A percentile compares a stretch with the other conserved stretches of the same genome.
Evolutionary conservation across 2,888 invertebrate genomes (phyloP).

Genomic region (Synergus itoensis): DNA sequence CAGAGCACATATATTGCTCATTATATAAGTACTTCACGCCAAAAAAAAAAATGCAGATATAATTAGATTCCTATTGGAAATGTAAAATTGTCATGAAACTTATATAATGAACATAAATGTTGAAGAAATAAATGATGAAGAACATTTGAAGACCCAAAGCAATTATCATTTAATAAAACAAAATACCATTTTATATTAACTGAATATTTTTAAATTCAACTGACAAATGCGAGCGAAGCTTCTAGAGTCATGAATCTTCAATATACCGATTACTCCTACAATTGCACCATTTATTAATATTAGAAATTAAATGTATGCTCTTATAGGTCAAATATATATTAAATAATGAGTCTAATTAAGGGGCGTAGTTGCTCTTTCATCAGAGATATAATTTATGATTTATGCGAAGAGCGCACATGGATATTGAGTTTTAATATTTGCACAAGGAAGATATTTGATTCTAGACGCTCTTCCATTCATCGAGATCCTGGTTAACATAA

Average conservation of each 20-base stretch:
- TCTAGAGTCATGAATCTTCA: background rate
- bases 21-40: background rate
- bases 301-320: background rate
- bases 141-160: too few species aligned
- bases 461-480: background rate
- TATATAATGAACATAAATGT: background rate
- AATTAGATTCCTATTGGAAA: background rate
- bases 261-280: background rate
- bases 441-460: conserved; percentile 23
- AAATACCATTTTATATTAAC: too few species aligned
- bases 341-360: conserved; percentile 15
- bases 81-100: background rate
- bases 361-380: conserved; percentile 30
- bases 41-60: background rate
- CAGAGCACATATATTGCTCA: background rate
- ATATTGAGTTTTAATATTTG: conserved; percentile 36
- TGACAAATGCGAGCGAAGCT: too few species aligned
- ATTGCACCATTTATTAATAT: background rate
- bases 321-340: background rate
- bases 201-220: too few species aligned
- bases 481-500: conserved; percentile 27
- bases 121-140: too few species aligned
- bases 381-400: conserved; percentile 32
- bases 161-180: too few species aligned
- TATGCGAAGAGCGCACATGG: conserved; percentile 3